phyloP scores from a whole-genome alignment of 1,140 invertebrate genomes.

The Drosophila pachea region DNA sequence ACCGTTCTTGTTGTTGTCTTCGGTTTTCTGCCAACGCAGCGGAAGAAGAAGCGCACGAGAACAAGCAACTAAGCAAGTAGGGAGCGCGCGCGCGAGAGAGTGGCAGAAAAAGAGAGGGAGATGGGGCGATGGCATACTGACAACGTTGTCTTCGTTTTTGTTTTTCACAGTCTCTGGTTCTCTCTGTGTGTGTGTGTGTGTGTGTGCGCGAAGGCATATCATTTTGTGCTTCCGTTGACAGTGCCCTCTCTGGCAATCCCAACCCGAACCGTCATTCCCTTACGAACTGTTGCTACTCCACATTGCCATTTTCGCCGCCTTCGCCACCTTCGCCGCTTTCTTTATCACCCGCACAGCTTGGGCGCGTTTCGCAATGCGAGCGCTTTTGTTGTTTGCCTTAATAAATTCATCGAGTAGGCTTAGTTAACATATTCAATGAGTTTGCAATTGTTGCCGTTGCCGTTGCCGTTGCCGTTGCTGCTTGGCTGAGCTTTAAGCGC shows the following conservation, averaged over 20 bases:
- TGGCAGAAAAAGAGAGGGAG: neutral
- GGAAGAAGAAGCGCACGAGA: constrained; percentile 32
- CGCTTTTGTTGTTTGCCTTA: constrained; percentile 32
- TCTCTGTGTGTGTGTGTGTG: neutral
- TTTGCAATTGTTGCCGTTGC: constrained; percentile 28
- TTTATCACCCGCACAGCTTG: constrained; percentile 46
- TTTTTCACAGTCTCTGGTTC: constrained; percentile 10
- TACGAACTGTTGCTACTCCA: constrained; percentile 6
- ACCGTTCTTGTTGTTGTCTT: constrained; percentile 28
- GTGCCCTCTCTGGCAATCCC: constrained; percentile 19
- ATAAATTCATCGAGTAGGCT: constrained; percentile 52
- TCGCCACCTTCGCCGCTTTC: constrained; percentile 46
- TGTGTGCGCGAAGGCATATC: constrained; percentile 41
- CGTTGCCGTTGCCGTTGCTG: constrained; percentile 1
- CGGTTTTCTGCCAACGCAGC: constrained; percentile 47
- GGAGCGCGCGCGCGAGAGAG: neutral
- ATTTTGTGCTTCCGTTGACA: constrained; percentile 69
- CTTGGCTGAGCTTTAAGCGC: constrained; percentile 13
- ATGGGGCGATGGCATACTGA: constrained; percentile 10
- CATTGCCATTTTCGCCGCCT: constrained; percentile 14
- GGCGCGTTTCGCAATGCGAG: constrained; percentile 51
- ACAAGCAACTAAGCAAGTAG: constrained; percentile 28
- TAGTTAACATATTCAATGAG: constrained; percentile 43
- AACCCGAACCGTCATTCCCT: neutral
- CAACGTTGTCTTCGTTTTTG: constrained; percentile 28